phyloP scores from a whole-genome alignment of 2,113 vertebrate species.

The Silurus meridionalis region DNA sequence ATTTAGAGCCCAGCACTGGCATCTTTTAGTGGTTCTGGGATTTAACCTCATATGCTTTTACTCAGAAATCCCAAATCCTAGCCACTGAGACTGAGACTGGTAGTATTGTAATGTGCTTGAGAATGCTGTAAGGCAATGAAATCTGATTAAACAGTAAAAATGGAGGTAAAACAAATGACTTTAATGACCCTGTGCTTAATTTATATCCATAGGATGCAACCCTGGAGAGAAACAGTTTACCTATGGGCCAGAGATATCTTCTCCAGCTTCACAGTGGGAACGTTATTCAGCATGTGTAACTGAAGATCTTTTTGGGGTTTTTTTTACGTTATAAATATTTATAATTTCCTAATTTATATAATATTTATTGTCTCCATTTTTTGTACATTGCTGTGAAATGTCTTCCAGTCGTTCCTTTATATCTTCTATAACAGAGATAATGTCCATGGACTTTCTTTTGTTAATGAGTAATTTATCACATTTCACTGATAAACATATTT shows the following conservation, averaged over 20 bases:
- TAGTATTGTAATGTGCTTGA: background rate
- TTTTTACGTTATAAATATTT: background rate
- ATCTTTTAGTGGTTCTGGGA: background rate
- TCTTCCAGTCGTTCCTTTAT: conserved; percentile 5
- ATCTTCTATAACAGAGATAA: background rate
- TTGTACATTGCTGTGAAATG: conserved; percentile 14
- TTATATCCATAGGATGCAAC: conserved; percentile 41
- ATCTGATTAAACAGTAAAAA: background rate
- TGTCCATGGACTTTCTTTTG: background rate
- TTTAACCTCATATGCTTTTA: no score
- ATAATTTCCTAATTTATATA: background rate
- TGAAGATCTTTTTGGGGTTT: conserved; percentile 20
- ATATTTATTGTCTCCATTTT: conserved; percentile 28
- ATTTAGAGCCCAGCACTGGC: background rate
- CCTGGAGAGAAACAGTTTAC: conserved; percentile 42
- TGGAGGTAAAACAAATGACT: no score
- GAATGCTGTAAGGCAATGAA: background rate
- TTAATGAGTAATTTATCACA: background rate
- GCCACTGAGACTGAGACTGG: background rate
- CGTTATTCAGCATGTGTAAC: conserved; percentile 26
- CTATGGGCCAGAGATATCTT: conserved; percentile 44
- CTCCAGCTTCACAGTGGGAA: conserved; percentile 47
- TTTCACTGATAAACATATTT: no score
- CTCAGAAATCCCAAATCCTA: no score
- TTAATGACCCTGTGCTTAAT: background rate